Base-by-base conservation (phyloP, 2,797 vertebrate species). In the Notoglanidium macrostoma region DNA sequence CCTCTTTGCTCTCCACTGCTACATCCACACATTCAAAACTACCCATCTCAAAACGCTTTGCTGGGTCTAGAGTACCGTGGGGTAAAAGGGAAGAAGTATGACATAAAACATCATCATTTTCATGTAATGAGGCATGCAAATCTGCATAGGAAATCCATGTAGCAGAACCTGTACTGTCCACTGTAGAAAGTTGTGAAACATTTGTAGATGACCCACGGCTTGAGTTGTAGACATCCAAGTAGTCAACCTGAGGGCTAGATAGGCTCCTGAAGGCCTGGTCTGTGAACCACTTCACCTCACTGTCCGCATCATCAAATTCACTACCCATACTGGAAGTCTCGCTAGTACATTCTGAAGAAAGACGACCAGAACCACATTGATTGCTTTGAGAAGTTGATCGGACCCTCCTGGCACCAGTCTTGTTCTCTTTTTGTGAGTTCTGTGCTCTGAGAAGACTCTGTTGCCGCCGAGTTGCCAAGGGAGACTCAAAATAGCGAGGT, bases 11-110 rank as follows among this genome's bases (percentile, higher is more conserved):
- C 93, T 99, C 97, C 90, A 98, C 90, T 0, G 95, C 96, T 88
- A 98, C 96, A 35, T 98, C 97, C 87, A 98, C 95, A 6, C 98
- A 98, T 89, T 98, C 97, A 92, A 96, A 97, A 91, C 94, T 96
- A 6, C 93, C 95, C 91, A 95, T 88, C 89, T 97, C 96, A 57
- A 96, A 96, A 89, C 89, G 90, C 84, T 89, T 94, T 40, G 92
- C 89, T 84, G 92, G 88, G 89, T 95, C 94, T 44, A 95, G 91
- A 49, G 90, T 89, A 14, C 94, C 94, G 40, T 92, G 87, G 61
- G 89, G 90, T 77, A 92, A 88, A 19, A 90, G 59, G 88, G 89
- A 86, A 55, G 92, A 87, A 19, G 93, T 93, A 49, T 94, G 94
- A 86, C 91, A 90, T 35, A 88, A 85, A 61, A 93, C 85, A 46